These are phyloP conservation scores for Brotula barbata DNA, from an alignment of 2,797 vertebrate species.

Conservation along the genomic window DNA sequence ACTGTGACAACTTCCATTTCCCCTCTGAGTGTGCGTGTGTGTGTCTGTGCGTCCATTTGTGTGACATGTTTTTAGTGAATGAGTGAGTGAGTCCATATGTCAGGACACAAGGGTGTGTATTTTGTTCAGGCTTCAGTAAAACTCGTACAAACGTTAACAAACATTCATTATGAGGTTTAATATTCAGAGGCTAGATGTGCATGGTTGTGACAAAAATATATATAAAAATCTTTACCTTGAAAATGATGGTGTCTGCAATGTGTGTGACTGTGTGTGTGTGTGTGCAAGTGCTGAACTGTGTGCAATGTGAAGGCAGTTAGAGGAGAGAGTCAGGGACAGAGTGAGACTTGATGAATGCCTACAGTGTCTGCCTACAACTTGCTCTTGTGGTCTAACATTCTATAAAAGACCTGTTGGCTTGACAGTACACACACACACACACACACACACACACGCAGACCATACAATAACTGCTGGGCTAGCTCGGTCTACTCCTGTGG, in stretches of 20 bases:
- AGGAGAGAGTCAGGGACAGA: conserved; percentile 25
- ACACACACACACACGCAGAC: conserved; percentile 21
- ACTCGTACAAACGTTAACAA: too few species aligned
- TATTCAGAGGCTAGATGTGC: too few species aligned
- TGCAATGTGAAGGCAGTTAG: conserved; percentile 43
- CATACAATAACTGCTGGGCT: conserved; percentile 46
- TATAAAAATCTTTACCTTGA: conserved; percentile 28
- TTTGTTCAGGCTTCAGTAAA: too few species aligned
- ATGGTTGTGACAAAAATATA: neutral
- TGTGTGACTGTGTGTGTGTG: conserved; percentile 20
- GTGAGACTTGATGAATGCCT: conserved; percentile 65
- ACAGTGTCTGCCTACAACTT: conserved; percentile 65
- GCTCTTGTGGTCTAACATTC: conserved; percentile 67
- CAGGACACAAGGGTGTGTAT: too few species aligned
- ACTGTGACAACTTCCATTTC: conserved; percentile 29
- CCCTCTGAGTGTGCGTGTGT: conserved; percentile 8
- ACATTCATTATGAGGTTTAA: too few species aligned
- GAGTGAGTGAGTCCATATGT: too few species aligned
- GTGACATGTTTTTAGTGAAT: too few species aligned
- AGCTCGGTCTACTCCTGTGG: conserved; percentile 56
- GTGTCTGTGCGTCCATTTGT: neutral
- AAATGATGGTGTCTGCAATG: conserved; percentile 43
- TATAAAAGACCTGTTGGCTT: conserved; percentile 57
- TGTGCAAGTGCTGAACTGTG: conserved; percentile 23
- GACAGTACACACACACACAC: conserved; percentile 14